Conservation (phyloP, 2,797 vertebrate genomes). For the Odontamblyopus rebecca region DNA sequence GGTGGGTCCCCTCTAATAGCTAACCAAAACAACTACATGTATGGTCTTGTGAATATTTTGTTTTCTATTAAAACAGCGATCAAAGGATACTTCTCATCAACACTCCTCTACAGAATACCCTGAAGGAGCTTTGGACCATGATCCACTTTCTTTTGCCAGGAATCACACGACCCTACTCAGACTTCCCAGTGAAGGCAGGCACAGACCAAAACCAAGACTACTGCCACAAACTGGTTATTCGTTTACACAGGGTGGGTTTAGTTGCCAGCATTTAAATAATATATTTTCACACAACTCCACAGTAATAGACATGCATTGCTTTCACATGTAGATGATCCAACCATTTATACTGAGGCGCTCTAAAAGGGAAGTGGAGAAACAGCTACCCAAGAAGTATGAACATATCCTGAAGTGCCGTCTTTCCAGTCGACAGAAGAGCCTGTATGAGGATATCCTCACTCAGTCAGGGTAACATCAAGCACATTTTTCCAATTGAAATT, state of each 20-base stretch:
- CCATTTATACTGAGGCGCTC: slow-evolving; percentile 90
- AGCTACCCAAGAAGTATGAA: slow-evolving; percentile 90
- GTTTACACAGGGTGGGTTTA: slow-evolving; percentile 86
- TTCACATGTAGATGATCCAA: slow-evolving; percentile 85
- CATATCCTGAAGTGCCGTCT: slow-evolving; percentile 90
- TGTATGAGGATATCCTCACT: slow-evolving; percentile 91
- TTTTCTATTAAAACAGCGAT: slow-evolving; percentile 74
- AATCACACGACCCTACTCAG: slow-evolving; percentile 86
- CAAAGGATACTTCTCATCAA: slow-evolving; percentile 90
- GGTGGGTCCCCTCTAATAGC: slow-evolving; percentile 64
- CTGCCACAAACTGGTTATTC: slow-evolving; percentile 92
- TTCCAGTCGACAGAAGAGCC: slow-evolving; percentile 85
- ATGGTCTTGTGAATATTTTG: not conserved
- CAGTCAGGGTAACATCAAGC: slow-evolving; percentile 76
- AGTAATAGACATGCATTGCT: not conserved
- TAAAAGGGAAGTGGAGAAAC: slow-evolving; percentile 90
- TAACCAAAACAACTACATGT: not conserved
- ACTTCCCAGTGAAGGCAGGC: slow-evolving; percentile 88
- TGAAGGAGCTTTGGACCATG: slow-evolving; percentile 92
- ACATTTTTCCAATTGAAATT: not conserved
- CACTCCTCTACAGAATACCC: slow-evolving; percentile 88
- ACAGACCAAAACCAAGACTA: slow-evolving; percentile 95
- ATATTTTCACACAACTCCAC: not conserved
- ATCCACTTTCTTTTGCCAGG: slow-evolving; percentile 91
- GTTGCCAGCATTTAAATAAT: not conserved